Conservation (phyloP, 1,140 invertebrate species). For the Pectinophora gossypiella region DNA sequence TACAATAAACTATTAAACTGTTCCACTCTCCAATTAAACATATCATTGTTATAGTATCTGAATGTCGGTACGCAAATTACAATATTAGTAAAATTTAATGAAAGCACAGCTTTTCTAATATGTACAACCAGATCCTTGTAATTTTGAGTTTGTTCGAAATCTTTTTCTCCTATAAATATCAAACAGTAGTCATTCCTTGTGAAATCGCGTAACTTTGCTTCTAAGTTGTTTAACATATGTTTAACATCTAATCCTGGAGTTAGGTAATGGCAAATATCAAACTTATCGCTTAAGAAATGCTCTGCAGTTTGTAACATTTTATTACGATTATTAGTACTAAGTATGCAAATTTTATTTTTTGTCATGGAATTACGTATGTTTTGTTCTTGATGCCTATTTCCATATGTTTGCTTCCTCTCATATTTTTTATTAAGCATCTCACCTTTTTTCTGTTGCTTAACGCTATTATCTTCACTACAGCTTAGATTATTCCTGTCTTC, state of each 20-base stretch:
- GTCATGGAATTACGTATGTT: no score
- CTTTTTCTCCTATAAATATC: conserved; percentile 17
- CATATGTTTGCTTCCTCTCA: no score
- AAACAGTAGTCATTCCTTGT: conserved; percentile 16
- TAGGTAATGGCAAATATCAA: conserved; percentile 15
- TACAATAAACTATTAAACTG: not conserved
- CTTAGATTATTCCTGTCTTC: no score
- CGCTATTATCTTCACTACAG: no score
- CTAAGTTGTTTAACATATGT: conserved; percentile 8
- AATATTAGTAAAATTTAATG: conserved; percentile 14
- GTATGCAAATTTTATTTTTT: conserved; percentile 9
- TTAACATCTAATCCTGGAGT: conserved; percentile 1
- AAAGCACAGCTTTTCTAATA: conserved; percentile 3
- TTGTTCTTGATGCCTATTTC: no score
- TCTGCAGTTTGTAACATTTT: conserved; percentile 3
- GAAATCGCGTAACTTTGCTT: conserved; percentile 2
- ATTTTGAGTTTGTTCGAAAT: conserved; percentile 12
- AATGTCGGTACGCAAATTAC: not conserved
- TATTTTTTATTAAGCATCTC: no score
- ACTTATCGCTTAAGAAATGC: not conserved
- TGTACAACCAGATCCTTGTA: conserved; percentile 5
- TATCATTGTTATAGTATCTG: not conserved
- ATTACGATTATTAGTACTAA: conserved; percentile 11
- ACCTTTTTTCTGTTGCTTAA: no score
- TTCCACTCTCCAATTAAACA: not conserved